Evolutionary conservation across 1,140 invertebrate species (phyloP), one percentile per base, ranked within the genome.

Genomic region (Dysdera silvatica): DNA sequence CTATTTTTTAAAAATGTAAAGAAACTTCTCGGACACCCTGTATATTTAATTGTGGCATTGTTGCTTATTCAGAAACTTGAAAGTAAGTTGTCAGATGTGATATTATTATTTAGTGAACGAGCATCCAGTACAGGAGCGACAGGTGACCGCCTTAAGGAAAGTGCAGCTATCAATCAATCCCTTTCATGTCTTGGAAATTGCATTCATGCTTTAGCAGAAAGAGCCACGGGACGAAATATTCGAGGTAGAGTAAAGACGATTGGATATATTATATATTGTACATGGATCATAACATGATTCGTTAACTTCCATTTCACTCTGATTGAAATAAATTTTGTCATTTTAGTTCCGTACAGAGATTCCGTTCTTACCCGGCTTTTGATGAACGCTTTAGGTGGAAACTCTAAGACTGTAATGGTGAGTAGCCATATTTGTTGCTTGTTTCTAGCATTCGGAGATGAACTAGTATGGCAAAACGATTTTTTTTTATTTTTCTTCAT

Each of bases 351-450:
- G 8, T 85, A 81, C 70, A 73, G 84, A 70, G 83, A 85, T 66
- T 85, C 84, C 8, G 77, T 80, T 4, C 73, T 85, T 20, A 85
- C 84, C 2, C 82, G 82, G 68, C 72, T 85, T 14, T 70, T 85
- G 47, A 82, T 82, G 74, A 84, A 84, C 74, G 83, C 83, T 26
- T 71, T 85, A 3, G 82, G 82, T 65, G 84, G 84, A 32, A 85
- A 85, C 74, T 83, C 82, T 69, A 84, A 83, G 71, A 85, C 83
- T 5, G 76, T 84, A 37, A 83, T 84, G 82, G 80, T 83, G 69
- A 73, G 73, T 65, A n/a, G n/a, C n/a, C n/a, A n/a, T n/a, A n/a
- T n/a, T n/a, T n/a, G n/a, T n/a, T n/a, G n/a, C n/a, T n/a, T n/a
- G n/a, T n/a, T n/a, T n/a, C n/a, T n/a, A n/a, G n/a, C n/a, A n/a